Base-by-base conservation (phyloP, 2,113 vertebrate species). In the Oxyura jamaicensis region DNA sequence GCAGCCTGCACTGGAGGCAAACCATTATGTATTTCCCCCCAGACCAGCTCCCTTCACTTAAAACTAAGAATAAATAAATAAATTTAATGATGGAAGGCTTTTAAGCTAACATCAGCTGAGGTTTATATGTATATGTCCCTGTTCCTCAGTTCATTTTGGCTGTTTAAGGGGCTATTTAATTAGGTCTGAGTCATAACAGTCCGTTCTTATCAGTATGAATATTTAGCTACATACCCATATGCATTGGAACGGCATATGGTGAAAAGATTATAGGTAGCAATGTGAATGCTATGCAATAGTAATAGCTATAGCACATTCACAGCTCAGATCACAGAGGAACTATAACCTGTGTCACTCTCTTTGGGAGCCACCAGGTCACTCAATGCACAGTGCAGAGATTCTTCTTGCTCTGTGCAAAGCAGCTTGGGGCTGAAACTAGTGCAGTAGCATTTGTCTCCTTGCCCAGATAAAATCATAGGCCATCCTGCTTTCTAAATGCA, bases 91-190 rank as follows among this genome's bases (percentile, higher is more conserved):
- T 29, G 21, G 21, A 6, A 63, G 2, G 15, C 83, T 90, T 92
- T 89, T 83, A 55, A 74, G 10, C 3, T 44, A 39, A 18, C 19
- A 31, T 53, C 35, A 73, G 13, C 48, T 59, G 17, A 69, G 7
- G 5, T 1, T 3, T 63, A 25, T 39, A 12, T 55, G 22, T 80
- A 8, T 25, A 8, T n/a, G 4, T 2, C 21, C 3, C 2, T 65
- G 1, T n/a, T 91, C 52, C n/a, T 84, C 31, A 36, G 26, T 22
- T n/a, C 0, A 36, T 69, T 77, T 87, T 74, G 17, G 1, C 11
- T 65, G 1, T 55, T 74, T 74, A 26, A 1, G 4, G 18, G 10
- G 6, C 5, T 50, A 7, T 66, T 77, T 85, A 23, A 36, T 7
- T 65, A 21, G 71, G 4, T 16, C 50, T 86, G 68, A 55, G 10